These are phyloP conservation scores for Jordanella pulchra DNA, from an alignment of 2,797 vertebrate species.

Conservation along the genomic window DNA sequence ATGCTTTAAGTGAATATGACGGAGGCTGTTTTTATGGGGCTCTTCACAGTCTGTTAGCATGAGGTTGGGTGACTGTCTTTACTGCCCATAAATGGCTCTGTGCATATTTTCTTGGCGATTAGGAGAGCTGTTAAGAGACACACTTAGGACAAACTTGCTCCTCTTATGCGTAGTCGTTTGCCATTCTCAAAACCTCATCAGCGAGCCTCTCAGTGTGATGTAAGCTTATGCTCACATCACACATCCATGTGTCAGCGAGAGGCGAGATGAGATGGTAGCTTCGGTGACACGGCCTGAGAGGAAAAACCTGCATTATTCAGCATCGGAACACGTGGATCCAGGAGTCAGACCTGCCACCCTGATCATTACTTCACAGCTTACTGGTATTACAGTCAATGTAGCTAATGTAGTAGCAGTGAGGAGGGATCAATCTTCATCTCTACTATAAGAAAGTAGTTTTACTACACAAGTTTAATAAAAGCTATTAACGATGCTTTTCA, in stretches of 20 bases:
- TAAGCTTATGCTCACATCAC: conserved; percentile 65
- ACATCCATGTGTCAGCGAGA: conserved; percentile 69
- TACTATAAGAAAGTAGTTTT: conserved; percentile 7
- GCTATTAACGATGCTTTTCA: not conserved
- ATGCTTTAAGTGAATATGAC: conserved; percentile 71
- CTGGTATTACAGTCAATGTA: conserved; percentile 76
- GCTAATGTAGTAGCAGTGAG: conserved; percentile 46
- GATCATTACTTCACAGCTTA: conserved; percentile 66
- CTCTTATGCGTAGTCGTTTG: conserved; percentile 66
- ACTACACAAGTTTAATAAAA: not conserved
- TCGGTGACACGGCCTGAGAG: conserved; percentile 68
- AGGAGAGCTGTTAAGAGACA: conserved; percentile 72
- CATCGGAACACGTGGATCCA: conserved; percentile 60
- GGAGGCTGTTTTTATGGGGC: conserved; percentile 70
- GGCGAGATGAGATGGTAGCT: conserved; percentile 71
- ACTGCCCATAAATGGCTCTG: conserved; percentile 76
- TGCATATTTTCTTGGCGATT: conserved; percentile 78
- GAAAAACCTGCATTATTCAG: conserved; percentile 82
- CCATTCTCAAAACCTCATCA: conserved; percentile 70
- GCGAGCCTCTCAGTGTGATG: conserved; percentile 58
- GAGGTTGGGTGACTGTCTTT: conserved; percentile 72
- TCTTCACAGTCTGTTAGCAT: conserved; percentile 75
- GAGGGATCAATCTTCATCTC: conserved; percentile 22
- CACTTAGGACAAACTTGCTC: conserved; percentile 55
- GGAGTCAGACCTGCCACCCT: conserved; percentile 56